A percentile compares a stretch with the other conserved stretches of the same genome.
phyloP scores from a whole-genome alignment of 2,797 vertebrate species.

The Enteromius mattozi region DNA sequence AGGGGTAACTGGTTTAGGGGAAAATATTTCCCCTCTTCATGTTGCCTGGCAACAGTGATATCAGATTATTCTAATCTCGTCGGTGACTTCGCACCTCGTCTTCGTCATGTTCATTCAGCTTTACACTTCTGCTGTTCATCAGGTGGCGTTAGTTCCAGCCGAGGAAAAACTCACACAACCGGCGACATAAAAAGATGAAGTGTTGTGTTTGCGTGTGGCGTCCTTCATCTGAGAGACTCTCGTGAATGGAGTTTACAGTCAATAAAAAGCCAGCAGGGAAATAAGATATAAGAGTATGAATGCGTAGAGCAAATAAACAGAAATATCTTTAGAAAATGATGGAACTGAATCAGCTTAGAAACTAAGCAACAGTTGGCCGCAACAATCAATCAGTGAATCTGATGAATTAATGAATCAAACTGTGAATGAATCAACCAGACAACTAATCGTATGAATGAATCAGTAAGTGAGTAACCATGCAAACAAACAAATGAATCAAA shows the following conservation, averaged over 20 bases:
- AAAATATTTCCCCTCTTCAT: constrained; percentile 48
- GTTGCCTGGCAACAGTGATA: constrained; percentile 71
- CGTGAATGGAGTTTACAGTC: constrained; percentile 43
- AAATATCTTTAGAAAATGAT: background rate
- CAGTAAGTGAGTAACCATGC: no score
- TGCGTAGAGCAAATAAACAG: background rate
- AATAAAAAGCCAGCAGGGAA: background rate
- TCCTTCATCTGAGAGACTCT: constrained; percentile 32
- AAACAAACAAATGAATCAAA: background rate
- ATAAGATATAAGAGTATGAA: background rate
- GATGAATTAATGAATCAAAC: background rate
- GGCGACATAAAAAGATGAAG: constrained; percentile 18
- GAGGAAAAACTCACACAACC: constrained; percentile 13
- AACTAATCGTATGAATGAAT: background rate
- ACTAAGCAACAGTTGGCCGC: background rate
- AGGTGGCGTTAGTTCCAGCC: constrained; percentile 16
- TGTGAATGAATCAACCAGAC: background rate
- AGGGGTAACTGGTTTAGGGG: constrained; percentile 22
- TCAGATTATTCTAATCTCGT: constrained; percentile 69
- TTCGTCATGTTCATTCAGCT: constrained; percentile 28
- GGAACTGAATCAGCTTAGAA: background rate
- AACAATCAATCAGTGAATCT: background rate
- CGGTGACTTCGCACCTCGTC: constrained; percentile 48
- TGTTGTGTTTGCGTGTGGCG: constrained; percentile 23
- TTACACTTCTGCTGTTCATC: constrained; percentile 42